A percentile compares a stretch with the other conserved stretches of the same genome.
phyloP scores from a whole-genome alignment of 2,797 vertebrate species.

The Betta splendens region DNA sequence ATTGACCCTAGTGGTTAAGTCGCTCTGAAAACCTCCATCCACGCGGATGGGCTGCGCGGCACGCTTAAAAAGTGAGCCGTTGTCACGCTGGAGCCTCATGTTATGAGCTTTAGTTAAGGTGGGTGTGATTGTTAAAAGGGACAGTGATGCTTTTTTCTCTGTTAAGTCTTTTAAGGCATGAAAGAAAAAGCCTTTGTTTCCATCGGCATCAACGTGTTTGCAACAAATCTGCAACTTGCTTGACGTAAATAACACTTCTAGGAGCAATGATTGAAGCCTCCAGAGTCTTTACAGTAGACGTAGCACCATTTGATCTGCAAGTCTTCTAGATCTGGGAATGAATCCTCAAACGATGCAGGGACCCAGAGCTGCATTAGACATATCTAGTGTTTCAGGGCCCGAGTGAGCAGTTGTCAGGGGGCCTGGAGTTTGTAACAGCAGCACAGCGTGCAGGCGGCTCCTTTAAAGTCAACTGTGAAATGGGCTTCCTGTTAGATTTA shows the following conservation, averaged over 20 bases:
- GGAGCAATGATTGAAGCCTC: no score
- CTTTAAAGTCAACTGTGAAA: conserved; percentile 20
- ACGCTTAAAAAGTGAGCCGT: no score
- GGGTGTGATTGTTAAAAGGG: no score
- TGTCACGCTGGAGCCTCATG: no score
- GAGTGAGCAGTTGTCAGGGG: conserved; percentile 11
- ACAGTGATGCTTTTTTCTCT: no score
- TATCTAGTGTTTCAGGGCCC: conserved; percentile 24
- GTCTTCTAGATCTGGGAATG: background rate
- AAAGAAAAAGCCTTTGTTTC: no score
- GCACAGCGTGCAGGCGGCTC: conserved; percentile 13
- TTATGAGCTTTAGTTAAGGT: no score
- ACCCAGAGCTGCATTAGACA: conserved; percentile 21
- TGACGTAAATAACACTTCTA: no score
- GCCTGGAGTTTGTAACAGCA: conserved; percentile 14
- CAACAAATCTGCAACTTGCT: no score
- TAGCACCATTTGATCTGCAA: conserved; percentile 2
- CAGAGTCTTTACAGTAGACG: background rate
- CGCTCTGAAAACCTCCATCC: conserved; percentile 17
- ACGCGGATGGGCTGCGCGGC: no score
- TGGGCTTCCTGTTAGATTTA: conserved; percentile 19
- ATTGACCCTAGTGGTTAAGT: conserved; percentile 17
- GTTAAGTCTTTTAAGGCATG: no score
- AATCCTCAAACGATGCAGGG: conserved; percentile 19
- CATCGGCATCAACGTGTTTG: no score